phyloP scores from a whole-genome alignment of 2,888 invertebrate genomes.

The Agrilus biguttatus region DNA sequence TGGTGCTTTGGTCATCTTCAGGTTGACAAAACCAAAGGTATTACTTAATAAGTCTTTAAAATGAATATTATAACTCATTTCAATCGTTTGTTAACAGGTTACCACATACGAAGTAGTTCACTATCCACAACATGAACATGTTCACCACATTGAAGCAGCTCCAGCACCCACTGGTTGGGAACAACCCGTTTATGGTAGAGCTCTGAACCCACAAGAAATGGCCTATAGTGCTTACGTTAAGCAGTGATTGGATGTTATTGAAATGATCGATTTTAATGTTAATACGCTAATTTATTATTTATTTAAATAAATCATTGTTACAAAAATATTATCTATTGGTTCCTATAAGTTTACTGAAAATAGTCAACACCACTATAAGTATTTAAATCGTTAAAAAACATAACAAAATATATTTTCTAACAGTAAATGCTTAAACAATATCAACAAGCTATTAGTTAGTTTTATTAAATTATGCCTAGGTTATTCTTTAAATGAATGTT shows the following conservation, averaged over 20 bases:
- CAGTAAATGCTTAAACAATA: too few relatives aligned
- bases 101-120: constrained; percentile 80
- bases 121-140: constrained; percentile 55
- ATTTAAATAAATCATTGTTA: constrained; percentile 11
- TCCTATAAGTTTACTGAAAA: too few relatives aligned
- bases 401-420: too few relatives aligned
- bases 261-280: too few relatives aligned
- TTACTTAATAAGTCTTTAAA: neutral
- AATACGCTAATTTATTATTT: constrained; percentile 8
- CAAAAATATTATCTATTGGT: too few relatives aligned
- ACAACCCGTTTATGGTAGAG: constrained; percentile 47
- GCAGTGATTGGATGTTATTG: constrained; percentile 1
- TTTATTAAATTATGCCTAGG: too few relatives aligned
- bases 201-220: constrained; percentile 41
- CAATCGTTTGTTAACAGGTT: constrained; percentile 27
- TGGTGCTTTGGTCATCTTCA: constrained; percentile 75
- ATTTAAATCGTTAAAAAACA: too few relatives aligned
- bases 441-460: too few relatives aligned
- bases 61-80: constrained; percentile 3
- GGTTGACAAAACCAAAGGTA: constrained; percentile 72
- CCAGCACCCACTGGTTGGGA: constrained; percentile 28
- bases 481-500: too few relatives aligned
- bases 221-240: constrained; percentile 34
- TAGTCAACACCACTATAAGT: too few relatives aligned
- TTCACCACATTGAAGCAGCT: constrained; percentile 46